Base-by-base conservation (phyloP, 2,113 vertebrate species). In the Eurypyga helias region DNA sequence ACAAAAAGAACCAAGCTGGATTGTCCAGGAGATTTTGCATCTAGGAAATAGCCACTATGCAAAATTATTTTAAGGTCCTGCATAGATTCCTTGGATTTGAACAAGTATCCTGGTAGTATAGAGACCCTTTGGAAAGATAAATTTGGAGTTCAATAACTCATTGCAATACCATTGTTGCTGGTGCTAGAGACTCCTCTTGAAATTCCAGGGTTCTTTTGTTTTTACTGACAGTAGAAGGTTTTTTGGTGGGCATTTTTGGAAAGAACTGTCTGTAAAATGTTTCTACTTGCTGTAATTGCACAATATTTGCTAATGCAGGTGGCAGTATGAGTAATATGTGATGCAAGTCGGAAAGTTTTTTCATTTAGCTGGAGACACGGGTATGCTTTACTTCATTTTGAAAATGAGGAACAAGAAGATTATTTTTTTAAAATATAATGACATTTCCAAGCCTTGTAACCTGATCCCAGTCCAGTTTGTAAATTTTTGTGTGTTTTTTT, bases 151-250 rank as follows among this genome's bases (percentile, higher is more conserved):
- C 43, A 45, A 7, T 33, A 61, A 43, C 11, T 67, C 4, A 1
- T 36, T 92, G 43, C 41, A n/a, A 17, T 15, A 11, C 5, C 49
- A 14, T 36, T 2, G 1, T 1, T 3, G 2, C 7, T 2, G 3
- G 11, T 25, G 31, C 41, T 54, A 36, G 54, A 46, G 62, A 49
- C 7, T 62, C 19, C 41, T 71, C n/a, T 38, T 73, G 49, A 70
- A 77, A 29, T 29, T 26, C 11, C 60, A 62, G 14, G 16, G 17
- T 86, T 36, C 77, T 49, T 13, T 72, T 4, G 1, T n/a, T 69
- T 93, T 90, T 57, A n/a, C 41, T 77, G 31, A 15, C 57, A 58
- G 20, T 5, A 49, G 15, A 55, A 78, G 46, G 4, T 1, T 0
- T 18, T 43, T 80, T 43, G 25, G 18, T 19, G 34, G 38, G 24